phyloP scores from a whole-genome alignment of 2,797 vertebrate species.

The Sebastes umbrosus region DNA sequence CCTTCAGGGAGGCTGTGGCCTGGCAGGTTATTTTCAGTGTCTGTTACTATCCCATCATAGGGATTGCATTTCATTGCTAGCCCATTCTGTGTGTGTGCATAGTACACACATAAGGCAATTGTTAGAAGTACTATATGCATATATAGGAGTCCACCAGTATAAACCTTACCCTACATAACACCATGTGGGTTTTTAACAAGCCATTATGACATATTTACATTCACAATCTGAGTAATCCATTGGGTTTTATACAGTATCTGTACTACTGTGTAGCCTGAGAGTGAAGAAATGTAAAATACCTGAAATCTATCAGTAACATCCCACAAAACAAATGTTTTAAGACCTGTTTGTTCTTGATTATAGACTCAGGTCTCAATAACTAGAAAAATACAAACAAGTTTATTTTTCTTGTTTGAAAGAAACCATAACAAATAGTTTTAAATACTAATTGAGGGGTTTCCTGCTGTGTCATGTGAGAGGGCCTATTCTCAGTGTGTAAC shows the following conservation, averaged over 20 bases:
- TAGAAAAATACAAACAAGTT: background rate
- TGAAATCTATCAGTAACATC: background rate
- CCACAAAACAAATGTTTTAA: background rate
- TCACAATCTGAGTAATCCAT: background rate
- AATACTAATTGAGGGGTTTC: conserved; percentile 7
- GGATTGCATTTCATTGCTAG: conserved; percentile 50
- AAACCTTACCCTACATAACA: background rate
- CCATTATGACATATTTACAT: too few relatives aligned
- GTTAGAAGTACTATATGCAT: background rate
- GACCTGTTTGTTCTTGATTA: background rate
- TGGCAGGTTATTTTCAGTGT: conserved; percentile 70
- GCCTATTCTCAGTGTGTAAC: conserved; percentile 1
- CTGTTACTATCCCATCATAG: conserved; percentile 62
- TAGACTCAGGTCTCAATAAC: background rate
- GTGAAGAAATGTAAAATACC: background rate
- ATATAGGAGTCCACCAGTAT: background rate
- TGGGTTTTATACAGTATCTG: background rate
- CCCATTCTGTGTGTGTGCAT: background rate
- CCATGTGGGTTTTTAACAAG: background rate
- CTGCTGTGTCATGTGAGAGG: background rate
- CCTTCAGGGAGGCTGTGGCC: conserved; percentile 42
- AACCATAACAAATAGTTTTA: background rate
- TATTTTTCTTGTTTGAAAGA: background rate
- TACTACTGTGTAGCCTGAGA: background rate
- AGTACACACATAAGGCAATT: background rate